Percentiles rank a stretch among this genome's conserved stretches.
These are phyloP conservation scores for Lepidurus packardi DNA, from an alignment of 1,140 invertebrate species.

Conservation along the genomic window DNA sequence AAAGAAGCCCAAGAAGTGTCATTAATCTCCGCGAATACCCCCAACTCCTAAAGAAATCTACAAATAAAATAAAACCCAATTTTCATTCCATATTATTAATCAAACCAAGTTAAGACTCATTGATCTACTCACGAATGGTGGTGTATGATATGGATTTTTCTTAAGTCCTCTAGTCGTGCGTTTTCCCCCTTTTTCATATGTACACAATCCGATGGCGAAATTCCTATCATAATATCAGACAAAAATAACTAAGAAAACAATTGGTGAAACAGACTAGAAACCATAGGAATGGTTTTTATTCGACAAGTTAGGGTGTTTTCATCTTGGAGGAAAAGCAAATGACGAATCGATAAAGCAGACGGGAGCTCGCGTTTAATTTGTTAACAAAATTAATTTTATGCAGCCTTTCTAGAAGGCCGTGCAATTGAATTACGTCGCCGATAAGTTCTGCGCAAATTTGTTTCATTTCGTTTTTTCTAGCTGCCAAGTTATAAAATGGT, in stretches of 20 bases:
- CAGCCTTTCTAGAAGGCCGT: neutral
- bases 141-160: no score
- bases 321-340: neutral
- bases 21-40: neutral
- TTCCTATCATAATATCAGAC: neutral
- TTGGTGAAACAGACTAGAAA: neutral
- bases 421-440: neutral
- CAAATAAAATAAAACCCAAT: neutral
- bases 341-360: conserved; percentile 1
- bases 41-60: neutral
- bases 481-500: neutral
- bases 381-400: neutral
- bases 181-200: no score
- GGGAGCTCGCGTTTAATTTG: neutral
- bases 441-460: neutral
- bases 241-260: neutral
- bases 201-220: no score
- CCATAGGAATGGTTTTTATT: neutral
- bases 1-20: neutral
- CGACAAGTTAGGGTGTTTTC: neutral
- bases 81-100: neutral
- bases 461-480: neutral
- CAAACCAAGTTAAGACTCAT: no score
- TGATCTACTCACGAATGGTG: neutral
- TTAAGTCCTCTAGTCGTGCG: no score